Evolutionary conservation across 2,888 invertebrate species (phyloP), one percentile per base, ranked within the genome.

Genomic region (Philonicus albiceps): DNA sequence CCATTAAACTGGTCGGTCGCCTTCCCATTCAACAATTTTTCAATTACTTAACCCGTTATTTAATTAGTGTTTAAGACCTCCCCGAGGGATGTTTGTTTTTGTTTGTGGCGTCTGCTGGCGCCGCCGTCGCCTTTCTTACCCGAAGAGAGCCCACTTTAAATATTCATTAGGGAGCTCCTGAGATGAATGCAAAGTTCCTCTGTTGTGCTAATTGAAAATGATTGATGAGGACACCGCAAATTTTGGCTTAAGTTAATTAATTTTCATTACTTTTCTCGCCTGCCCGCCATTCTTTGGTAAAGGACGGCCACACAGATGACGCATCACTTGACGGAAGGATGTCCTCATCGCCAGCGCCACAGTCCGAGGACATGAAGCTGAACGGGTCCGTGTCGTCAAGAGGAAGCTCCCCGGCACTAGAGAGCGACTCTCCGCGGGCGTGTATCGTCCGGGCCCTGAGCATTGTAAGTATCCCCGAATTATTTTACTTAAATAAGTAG

Each of bases 371-470:
- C 85, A 89, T 91, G 88, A 91, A 92, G 89, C 89, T 90, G 85
- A 92, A 91, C 87, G 89, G 89, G 86, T 91, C 92, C 31, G 88
- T 91, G 19, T 92, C 92, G 88, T 92, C 92, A 87, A 90, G 92
- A 84, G 92, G 90, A 89, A 92, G 92, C 87, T 91, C 92, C 2
- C 92, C 92, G 27, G 90, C 90, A 8, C 72, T 87, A 40, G 76
- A 76, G 87, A 89, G 88, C 22, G 87, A 87, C 16, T n/a, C 88
- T 83, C 88, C 87, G 27, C 80, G 88, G 40, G 91, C 91, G 27
- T 92, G 92, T 88, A 92, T 92, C 87, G 91, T 92, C 87, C 91
- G 91, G 85, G 91, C 92, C n/a, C 88, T 92, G 87, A 92, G 91
- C 89, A 92, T 92, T 91, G 92, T 92, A 90, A 92, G 92, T 92